Base-by-base conservation (phyloP, 2,888 invertebrate species). In the Pegoplata infirma region DNA sequence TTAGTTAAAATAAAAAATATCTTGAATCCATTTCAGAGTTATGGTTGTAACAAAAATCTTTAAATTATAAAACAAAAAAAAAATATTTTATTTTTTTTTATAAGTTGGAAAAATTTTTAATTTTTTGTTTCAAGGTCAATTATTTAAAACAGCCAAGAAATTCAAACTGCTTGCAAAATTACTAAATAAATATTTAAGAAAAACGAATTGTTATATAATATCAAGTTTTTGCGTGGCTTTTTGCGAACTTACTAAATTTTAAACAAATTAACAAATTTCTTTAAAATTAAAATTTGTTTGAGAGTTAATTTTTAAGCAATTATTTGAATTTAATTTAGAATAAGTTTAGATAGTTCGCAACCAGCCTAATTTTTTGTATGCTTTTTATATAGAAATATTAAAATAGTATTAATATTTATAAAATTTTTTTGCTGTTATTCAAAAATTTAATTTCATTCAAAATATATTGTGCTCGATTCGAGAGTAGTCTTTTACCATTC, bases 41-140 rank as follows among this genome's bases (percentile, higher is more conserved):
- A 32, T 32, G 32, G 32, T 32, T 32, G 32, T 32, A 32, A 23
- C 6, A 32, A 32, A 28, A 32, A n/a, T n/a, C n/a, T n/a, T n/a
- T n/a, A n/a, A n/a, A 32, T 10, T 32, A 32, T 32, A 1, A 32
- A 32, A 10, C 1, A 32, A 7, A 10, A 2, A 5, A 2, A 32
- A 2, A 32, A 32, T 32, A 32, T 32, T 10, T 32, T 4, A 5
- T 28, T 28, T 28, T 3, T 2, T 28, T n/a, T n/a, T n/a, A n/a
- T n/a, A n/a, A n/a, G 3, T 28, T 28, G 6, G n/a, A n/a, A 28
- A 28, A 5, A 1, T 28, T 5, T 28, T 2, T 1, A 32, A 32
- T 32, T 32, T 32, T 32, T 32, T 32, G 8, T 28, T 28, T 28
- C 3, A 32, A 59, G 63, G 84, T 84, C 85, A 84, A 84, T 84